phyloP scores from a whole-genome alignment of 2,797 vertebrate genomes.

The Danio albolineatus region DNA sequence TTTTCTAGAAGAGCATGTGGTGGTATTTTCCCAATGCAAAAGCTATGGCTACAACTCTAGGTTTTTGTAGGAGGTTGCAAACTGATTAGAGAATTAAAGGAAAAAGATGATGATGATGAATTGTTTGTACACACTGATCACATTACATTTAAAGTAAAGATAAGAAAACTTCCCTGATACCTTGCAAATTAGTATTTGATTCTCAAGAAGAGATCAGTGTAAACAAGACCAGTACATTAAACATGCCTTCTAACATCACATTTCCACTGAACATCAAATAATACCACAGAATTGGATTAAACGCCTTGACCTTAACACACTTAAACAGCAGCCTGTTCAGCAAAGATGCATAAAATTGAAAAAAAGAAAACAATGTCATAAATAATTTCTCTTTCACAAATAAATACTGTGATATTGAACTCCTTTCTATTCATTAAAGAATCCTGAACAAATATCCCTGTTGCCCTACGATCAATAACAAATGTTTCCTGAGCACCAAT shows the following conservation, averaged over 20 bases:
- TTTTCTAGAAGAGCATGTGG: too few species aligned
- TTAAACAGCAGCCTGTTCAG: neutral
- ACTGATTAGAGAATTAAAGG: neutral
- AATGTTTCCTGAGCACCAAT: too few species aligned
- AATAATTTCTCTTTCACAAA: too few species aligned
- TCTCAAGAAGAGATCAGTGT: neutral
- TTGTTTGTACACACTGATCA: neutral
- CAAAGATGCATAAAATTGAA: neutral
- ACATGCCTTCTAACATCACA: neutral
- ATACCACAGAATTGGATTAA: neutral
- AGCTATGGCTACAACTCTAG: neutral
- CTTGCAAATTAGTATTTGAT: conserved; percentile 4
- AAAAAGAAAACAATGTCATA: neutral
- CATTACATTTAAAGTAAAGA: neutral
- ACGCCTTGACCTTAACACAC: neutral
- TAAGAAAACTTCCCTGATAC: neutral
- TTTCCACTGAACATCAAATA: conserved; percentile 5
- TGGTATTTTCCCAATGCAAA: neutral
- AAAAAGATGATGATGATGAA: neutral
- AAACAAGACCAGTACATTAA: neutral
- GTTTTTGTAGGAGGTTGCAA: neutral
- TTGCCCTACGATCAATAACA: too few species aligned
- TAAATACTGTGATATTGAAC: too few species aligned
- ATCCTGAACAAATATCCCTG: too few species aligned
- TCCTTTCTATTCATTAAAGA: too few species aligned